Base-by-base conservation (phyloP, 2,113 vertebrate species). In the Rhineura floridana region DNA sequence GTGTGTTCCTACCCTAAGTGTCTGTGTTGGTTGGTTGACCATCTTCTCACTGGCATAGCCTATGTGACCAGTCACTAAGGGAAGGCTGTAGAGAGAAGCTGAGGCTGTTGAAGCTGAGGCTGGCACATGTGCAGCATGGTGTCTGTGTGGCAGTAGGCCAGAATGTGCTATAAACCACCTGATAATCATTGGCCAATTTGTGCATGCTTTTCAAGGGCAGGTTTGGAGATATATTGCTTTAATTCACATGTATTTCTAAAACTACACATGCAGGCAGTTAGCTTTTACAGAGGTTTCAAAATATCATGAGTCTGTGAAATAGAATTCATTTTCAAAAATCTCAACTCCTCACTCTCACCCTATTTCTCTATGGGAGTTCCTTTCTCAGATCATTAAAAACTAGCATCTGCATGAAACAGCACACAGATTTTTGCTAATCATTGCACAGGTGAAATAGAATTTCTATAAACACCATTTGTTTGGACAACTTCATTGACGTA, bases 401-500 rank as follows among this genome's bases (percentile, higher is more conserved):
- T 39, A 77, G 52, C 33, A 30, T 77, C 6, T 84, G 7, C 30
- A 69, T 21, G 42, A 28, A 55, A 55, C 50, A 87, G 30, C 6
- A n/a, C 59, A 81, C 62, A 81, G 63, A 19, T 23, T 46, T 2
- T 85, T 44, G 87, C 83, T 72, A 65, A 77, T 90, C 62, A 25
- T 2, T 62, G 52, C 28, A 77, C 17, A 80, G 73, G 25, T 52
- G 76, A 63, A n/a, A 0, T 0, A 79, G 87, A 90, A 94, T 88
- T 93, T 90, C 55, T 85, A 79, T 67, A 85, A 88, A 44, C n/a
- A 84, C 75, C 2, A 1, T 73, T 42, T 62, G 83, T 81, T 94
- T 87, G 65, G 44, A 92, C 88, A 89, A 52, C 19, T 62, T 69
- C 78, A 19, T 17, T 90, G 46, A 88, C 70, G 8, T 6, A 91